Evolutionary conservation across 2,797 vertebrate genomes (phyloP).

Genomic region (Eulemur rubriventer): DNA sequence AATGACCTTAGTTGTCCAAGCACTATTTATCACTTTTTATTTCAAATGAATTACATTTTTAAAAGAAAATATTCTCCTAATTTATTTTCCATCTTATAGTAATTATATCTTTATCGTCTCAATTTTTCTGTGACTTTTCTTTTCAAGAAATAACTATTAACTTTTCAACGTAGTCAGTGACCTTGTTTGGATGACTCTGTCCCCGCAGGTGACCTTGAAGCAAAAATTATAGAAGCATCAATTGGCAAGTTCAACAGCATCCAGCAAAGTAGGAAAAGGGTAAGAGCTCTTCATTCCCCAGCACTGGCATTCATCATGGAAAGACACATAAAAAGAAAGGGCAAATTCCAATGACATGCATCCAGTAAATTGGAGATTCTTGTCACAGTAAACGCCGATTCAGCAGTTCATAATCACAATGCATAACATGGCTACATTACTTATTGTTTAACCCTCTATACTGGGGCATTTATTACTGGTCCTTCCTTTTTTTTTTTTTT

Average conservation of each 20-base stretch:
- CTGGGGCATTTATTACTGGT: not conserved
- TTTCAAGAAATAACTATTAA: conserved; percentile 58
- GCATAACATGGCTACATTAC: conserved; percentile 12
- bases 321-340: conserved; percentile 75
- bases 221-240: conserved; percentile 80
- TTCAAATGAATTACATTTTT: conserved; percentile 70
- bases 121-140: conserved; percentile 75
- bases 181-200: conserved; percentile 78
- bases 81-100: conserved; percentile 23
- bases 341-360: conserved; percentile 75
- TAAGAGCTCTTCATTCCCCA: conserved; percentile 71
- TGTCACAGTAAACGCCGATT: conserved; percentile 61
- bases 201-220: conserved; percentile 78
- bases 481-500: not conserved
- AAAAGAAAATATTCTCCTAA: conserved; percentile 64
- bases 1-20: conserved; percentile 76
- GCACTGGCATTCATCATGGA: conserved; percentile 77
- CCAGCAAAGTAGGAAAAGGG: conserved; percentile 76
- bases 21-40: conserved; percentile 74
- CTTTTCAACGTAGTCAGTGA: conserved; percentile 58
- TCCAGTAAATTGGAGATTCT: conserved; percentile 67
- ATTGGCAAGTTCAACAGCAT: conserved; percentile 74
- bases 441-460: conserved; percentile 49
- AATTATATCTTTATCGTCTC: conserved; percentile 51
- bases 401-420: conserved; percentile 64